These are phyloP conservation scores for Liopterus haemorrhoidalis DNA, from an alignment of 2,888 invertebrate genomes.

Conservation along the genomic window DNA sequence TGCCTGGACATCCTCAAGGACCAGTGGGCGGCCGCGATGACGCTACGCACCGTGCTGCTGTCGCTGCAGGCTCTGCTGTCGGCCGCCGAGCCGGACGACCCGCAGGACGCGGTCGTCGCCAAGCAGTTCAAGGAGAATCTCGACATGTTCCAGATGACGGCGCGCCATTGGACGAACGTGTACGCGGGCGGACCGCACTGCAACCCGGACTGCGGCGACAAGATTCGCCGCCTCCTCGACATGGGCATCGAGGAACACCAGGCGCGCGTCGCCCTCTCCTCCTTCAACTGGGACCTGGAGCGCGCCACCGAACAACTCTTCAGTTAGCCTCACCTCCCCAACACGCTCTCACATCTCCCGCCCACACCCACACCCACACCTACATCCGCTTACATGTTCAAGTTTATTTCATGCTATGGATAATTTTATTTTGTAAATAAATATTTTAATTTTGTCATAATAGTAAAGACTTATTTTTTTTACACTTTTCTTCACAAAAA, in stretches of 20 bases:
- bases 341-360: background rate
- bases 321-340: slow-evolving; percentile 63
- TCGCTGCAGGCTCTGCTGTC: slow-evolving; percentile 93
- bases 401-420: background rate
- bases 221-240: slow-evolving; percentile 81
- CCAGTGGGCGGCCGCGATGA: slow-evolving; percentile 98
- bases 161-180: slow-evolving; percentile 90
- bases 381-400: background rate
- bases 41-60: slow-evolving; percentile 87
- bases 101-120: slow-evolving; percentile 95
- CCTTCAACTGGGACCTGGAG: slow-evolving; percentile 89
- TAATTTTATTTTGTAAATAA: background rate
- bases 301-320: slow-evolving; percentile 84
- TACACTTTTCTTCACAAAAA: slow-evolving; percentile 4
- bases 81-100: slow-evolving; percentile 89
- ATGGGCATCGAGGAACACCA: slow-evolving; percentile 92
- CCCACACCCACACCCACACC: slow-evolving; percentile 1
- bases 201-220: slow-evolving; percentile 75
- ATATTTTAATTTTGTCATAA: background rate
- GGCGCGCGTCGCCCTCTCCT: slow-evolving; percentile 84
- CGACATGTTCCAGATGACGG: slow-evolving; percentile 83
- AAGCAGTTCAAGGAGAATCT: slow-evolving; percentile 89
- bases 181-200: slow-evolving; percentile 82
- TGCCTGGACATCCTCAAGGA: slow-evolving; percentile 98
- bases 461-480: background rate